These are phyloP conservation scores for Latrodectus elegans DNA, from an alignment of 2,888 invertebrate genomes.

Conservation along the genomic window DNA sequence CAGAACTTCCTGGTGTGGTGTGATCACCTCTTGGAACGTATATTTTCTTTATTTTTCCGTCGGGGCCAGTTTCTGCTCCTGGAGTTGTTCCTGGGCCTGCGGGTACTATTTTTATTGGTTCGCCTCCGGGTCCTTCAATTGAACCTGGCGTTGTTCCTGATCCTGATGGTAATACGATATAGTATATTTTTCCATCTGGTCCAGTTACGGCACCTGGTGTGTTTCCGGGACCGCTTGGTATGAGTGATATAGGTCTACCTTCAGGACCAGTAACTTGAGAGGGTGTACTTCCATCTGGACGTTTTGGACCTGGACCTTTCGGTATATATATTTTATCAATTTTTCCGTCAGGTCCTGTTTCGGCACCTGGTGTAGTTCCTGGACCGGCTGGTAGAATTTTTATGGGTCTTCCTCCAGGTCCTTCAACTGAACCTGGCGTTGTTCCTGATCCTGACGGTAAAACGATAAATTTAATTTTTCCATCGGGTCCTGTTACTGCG, in stretches of 20 bases:
- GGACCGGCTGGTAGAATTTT: neutral
- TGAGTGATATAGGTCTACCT: neutral
- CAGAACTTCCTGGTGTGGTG: slow-evolving; percentile 8
- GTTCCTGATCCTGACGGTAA: neutral
- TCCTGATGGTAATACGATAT: neutral
- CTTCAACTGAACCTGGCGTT: neutral
- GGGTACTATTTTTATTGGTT: neutral
- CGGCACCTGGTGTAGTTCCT: neutral
- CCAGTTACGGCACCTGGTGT: neutral
- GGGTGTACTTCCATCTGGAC: neutral
- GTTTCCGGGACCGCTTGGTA: neutral
- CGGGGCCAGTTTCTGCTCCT: neutral
- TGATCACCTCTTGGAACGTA: neutral
- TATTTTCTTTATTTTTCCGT: neutral
- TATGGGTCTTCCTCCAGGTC: neutral
- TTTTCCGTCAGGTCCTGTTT: neutral
- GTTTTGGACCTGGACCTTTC: neutral
- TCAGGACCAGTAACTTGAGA: neutral
- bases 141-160: neutral
- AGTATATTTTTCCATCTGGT: neutral
- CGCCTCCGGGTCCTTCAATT: neutral
- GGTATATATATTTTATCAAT: neutral
- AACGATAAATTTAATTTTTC: neutral
- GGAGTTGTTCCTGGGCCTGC: neutral
- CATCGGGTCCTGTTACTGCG: neutral